phyloP scores from a whole-genome alignment of 2,888 invertebrate genomes.

The Cephonodes hylas region DNA sequence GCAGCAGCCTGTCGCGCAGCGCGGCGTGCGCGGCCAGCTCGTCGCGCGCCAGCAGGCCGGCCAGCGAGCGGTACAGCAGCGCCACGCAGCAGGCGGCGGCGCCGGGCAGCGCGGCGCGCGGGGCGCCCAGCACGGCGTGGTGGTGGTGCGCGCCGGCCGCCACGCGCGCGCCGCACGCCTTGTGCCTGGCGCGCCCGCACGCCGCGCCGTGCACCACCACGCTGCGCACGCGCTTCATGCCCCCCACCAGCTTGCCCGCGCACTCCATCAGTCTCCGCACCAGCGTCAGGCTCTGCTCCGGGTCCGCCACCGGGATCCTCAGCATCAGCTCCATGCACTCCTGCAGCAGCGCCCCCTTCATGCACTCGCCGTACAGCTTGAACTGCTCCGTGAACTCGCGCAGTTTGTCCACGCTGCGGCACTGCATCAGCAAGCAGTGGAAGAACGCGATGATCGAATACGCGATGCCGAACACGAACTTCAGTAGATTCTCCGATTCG shows the following conservation, averaged over 20 bases:
- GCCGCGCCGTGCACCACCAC: constrained; percentile 79
- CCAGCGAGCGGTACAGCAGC: constrained; percentile 77
- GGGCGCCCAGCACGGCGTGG: constrained; percentile 79
- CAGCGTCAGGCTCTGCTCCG: constrained; percentile 58
- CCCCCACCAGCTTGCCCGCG: constrained; percentile 77
- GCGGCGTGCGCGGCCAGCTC: constrained; percentile 55
- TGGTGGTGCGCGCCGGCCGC: constrained; percentile 80
- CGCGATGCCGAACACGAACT: constrained; percentile 82
- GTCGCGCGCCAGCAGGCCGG: constrained; percentile 71
- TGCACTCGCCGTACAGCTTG: constrained; percentile 80
- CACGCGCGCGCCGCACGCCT: constrained; percentile 74
- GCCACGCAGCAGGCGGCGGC: constrained; percentile 80
- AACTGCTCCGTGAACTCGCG: constrained; percentile 82
- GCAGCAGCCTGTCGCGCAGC: constrained; percentile 71
- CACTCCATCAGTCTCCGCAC: constrained; percentile 80
- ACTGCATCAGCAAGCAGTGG: constrained; percentile 80
- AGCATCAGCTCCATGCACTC: constrained; percentile 80
- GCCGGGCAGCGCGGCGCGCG: constrained; percentile 58
- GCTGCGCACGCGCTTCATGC: constrained; percentile 80
- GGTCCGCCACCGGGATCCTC: constrained; percentile 65
- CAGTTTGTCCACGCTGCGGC: constrained; percentile 74
- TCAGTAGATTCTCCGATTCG: constrained; percentile 77
- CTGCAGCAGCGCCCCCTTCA: constrained; percentile 79
- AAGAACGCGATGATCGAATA: constrained; percentile 82
- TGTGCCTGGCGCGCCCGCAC: constrained; percentile 79